Percentiles rank a stretch among this genome's conserved stretches.
phyloP scores from a whole-genome alignment of 2,888 invertebrate genomes.

The Eurytoma adleriae region DNA sequence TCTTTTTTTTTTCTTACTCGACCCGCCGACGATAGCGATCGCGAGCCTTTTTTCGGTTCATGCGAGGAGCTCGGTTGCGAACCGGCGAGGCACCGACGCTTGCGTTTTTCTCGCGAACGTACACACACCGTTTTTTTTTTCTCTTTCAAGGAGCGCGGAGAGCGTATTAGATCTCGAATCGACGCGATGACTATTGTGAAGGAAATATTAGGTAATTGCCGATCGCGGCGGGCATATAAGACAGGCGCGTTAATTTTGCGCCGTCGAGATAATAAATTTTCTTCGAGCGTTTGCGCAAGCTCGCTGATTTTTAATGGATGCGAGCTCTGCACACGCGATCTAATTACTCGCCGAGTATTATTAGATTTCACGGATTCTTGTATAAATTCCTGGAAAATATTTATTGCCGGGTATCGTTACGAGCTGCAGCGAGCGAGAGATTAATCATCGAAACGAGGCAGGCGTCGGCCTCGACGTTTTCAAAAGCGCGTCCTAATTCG shows the following conservation, averaged over 20 bases:
- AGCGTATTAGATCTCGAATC: slow-evolving; percentile 16
- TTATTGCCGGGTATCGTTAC: too few relatives aligned
- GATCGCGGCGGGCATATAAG: slow-evolving; percentile 11
- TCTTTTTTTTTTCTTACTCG: neutral
- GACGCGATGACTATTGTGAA: slow-evolving; percentile 10
- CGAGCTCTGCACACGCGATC: neutral
- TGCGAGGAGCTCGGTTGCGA: too few relatives aligned
- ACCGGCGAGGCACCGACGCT: too few relatives aligned
- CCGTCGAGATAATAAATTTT: slow-evolving; percentile 36
- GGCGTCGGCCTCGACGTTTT: too few relatives aligned
- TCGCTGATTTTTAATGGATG: slow-evolving; percentile 20
- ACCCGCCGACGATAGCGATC: too few relatives aligned
- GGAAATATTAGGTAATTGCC: slow-evolving; percentile 33
- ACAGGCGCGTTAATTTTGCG: slow-evolving; percentile 14
- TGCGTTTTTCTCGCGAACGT: neutral
- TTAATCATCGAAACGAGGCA: too few relatives aligned
- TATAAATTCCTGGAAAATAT: too few relatives aligned
- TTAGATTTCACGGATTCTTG: neutral
- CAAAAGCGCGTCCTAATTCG: too few relatives aligned
- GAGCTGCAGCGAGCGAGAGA: too few relatives aligned
- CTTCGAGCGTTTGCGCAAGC: slow-evolving; percentile 29
- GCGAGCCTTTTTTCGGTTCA: too few relatives aligned
- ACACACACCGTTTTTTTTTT: neutral
- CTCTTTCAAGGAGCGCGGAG: neutral
- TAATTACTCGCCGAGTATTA: slow-evolving; percentile 1